A percentile compares a stretch with the other conserved stretches of the same genome.
Conservation (phyloP, 2,797 vertebrate species). For the Enteromius paludinosus region DNA sequence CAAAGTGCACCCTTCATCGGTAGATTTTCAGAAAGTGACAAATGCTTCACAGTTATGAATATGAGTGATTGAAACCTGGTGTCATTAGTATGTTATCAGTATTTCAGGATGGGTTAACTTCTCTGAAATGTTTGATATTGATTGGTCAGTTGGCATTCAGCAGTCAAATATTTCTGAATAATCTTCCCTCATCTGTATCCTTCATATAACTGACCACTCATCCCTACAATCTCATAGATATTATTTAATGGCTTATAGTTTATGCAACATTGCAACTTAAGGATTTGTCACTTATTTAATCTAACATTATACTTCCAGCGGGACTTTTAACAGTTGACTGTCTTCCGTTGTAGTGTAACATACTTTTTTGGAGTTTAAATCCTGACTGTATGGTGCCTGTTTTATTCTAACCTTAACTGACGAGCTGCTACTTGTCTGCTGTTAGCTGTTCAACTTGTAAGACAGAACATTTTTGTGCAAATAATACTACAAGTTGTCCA, state of each 20-base stretch:
- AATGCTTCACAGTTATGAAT: neutral
- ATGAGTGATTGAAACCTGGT: neutral
- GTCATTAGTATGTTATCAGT: too few species aligned
- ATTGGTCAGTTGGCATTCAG: neutral
- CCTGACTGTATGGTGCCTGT: neutral
- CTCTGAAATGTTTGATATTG: neutral
- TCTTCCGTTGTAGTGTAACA: neutral
- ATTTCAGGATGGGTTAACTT: neutral
- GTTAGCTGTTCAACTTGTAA: neutral
- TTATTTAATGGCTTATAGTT: neutral
- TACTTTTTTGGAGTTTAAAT: neutral
- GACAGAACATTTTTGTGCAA: neutral
- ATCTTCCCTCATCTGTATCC: neutral
- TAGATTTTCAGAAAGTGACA: neutral
- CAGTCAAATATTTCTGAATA: neutral
- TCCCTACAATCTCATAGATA: too few species aligned
- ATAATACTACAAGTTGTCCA: neutral
- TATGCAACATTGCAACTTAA: neutral
- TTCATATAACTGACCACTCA: neutral
- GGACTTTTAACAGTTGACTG: neutral
- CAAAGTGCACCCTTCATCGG: too few species aligned
- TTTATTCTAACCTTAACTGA: neutral
- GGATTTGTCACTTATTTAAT: neutral
- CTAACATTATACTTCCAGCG: too few species aligned
- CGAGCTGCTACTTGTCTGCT: neutral